phyloP scores from a whole-genome alignment of 2,888 invertebrate genomes.

The Trachelus tabidus region DNA sequence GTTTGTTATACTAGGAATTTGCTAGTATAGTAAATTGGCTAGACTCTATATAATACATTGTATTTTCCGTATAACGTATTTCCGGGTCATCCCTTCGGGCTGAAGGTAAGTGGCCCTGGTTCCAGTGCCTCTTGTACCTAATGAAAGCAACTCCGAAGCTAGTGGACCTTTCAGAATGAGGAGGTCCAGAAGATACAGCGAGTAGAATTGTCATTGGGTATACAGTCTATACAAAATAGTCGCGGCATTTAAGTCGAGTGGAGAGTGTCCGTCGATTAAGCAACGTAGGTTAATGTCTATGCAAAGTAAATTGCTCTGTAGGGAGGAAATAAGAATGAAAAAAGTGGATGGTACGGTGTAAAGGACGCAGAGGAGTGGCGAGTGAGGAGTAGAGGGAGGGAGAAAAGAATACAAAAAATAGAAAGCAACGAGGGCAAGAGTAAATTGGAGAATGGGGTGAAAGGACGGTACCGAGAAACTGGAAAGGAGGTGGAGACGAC shows the following conservation, averaged over 20 bases:
- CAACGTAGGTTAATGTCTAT: conserved; percentile 47
- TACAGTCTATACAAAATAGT: neutral
- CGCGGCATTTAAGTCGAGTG: conserved; percentile 10
- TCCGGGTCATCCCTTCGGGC: neutral
- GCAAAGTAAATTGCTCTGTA: conserved; percentile 43
- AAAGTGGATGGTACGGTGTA: conserved; percentile 10
- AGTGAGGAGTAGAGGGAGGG: conserved; percentile 3
- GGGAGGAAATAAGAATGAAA: conserved; percentile 2
- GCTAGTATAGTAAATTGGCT: neutral
- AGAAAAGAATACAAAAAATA: conserved; percentile 6
- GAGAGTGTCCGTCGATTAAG: conserved; percentile 41
- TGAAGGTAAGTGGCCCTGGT: neutral
- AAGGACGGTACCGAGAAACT: conserved; percentile 22
- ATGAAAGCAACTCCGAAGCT: neutral
- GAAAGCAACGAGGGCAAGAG: neutral
- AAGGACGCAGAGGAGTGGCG: conserved; percentile 3
- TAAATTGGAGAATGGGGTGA: conserved; percentile 22
- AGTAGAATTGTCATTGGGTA: neutral
- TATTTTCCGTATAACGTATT: neutral
- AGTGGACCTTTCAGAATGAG: neutral
- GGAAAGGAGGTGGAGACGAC: conserved; percentile 19
- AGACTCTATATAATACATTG: neutral
- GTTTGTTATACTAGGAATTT: neutral
- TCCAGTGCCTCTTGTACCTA: neutral
- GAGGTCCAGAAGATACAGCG: neutral